These are phyloP conservation scores for Chloebia gouldiae DNA, from an alignment of 2,113 vertebrate species.

Conservation along the genomic window DNA sequence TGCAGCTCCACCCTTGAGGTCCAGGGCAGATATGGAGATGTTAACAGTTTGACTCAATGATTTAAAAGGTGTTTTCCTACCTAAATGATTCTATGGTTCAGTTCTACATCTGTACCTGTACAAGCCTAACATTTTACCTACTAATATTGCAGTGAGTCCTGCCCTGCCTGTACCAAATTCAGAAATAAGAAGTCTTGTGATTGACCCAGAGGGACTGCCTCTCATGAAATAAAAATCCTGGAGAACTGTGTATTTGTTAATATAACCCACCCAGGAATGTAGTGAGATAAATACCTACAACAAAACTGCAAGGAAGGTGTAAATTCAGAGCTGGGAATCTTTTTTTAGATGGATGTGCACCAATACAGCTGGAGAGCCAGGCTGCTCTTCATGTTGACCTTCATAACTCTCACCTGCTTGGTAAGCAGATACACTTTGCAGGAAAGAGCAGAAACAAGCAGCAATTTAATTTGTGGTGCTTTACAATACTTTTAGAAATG, in stretches of 20 bases:
- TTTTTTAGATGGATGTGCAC: no score
- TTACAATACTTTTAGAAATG: background rate
- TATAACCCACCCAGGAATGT: background rate
- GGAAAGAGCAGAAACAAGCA: background rate
- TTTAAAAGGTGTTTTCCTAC: background rate
- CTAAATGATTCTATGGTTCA: background rate
- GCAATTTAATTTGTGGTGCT: background rate
- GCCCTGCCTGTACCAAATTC: background rate
- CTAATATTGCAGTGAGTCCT: background rate
- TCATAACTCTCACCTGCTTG: background rate
- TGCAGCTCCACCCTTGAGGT: background rate
- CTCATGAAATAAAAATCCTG: background rate
- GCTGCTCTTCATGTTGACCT: background rate
- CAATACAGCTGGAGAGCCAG: background rate
- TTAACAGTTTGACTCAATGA: background rate
- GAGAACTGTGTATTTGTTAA: background rate
- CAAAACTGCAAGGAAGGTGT: background rate
- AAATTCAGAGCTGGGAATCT: background rate
- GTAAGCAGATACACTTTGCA: background rate
- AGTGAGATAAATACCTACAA: background rate
- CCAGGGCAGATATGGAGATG: background rate
- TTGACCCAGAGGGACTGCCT: background rate
- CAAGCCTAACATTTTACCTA: background rate
- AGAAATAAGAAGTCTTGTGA: background rate
- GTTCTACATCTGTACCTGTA: background rate